phyloP scores from a whole-genome alignment of 92 coral and sea anemone species.

The Bergia puertoricense region DNA sequence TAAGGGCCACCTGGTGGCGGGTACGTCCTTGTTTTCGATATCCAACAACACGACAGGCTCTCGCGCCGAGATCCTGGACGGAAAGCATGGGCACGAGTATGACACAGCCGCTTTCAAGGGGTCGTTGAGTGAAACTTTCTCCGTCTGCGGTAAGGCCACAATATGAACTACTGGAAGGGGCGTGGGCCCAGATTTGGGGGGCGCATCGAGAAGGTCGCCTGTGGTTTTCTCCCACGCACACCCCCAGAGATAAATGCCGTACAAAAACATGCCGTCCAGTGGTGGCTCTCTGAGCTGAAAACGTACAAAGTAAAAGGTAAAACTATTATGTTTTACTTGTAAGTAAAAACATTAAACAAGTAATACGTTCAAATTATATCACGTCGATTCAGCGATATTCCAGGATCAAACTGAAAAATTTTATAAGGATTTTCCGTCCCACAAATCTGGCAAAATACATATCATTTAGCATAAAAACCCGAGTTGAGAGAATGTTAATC shows the following conservation, averaged over 20 bases:
- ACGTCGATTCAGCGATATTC: too few species aligned
- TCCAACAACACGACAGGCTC: conserved; percentile 94
- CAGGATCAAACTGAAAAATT: too few species aligned
- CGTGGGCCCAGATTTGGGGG: conserved; percentile 96
- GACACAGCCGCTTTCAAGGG: conserved; percentile 92
- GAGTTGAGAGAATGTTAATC: too few species aligned
- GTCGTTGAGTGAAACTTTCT: conserved; percentile 82
- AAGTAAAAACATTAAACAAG: too few species aligned
- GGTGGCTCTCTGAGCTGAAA: conserved; percentile 94
- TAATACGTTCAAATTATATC: too few species aligned
- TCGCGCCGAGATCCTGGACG: conserved; percentile 86
- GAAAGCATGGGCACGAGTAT: conserved; percentile 94
- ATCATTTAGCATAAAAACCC: too few species aligned
- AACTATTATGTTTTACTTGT: too few species aligned
- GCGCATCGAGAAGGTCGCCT: conserved; percentile 98
- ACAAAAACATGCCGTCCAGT: conserved; percentile 94
- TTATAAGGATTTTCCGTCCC: too few species aligned
- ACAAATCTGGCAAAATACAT: too few species aligned
- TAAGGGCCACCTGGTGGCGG: conserved; percentile 98
- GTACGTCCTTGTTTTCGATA: conserved; percentile 91
- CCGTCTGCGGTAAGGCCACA: conserved; percentile 88
- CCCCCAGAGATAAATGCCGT: conserved; percentile 98
- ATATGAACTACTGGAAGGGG: conserved; percentile 97
- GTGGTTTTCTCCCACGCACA: conserved; percentile 99
- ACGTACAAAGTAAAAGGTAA: too few species aligned